Evolutionary conservation across 1,140 invertebrate species (phyloP).

Genomic region (Zaprionus capensis): DNA sequence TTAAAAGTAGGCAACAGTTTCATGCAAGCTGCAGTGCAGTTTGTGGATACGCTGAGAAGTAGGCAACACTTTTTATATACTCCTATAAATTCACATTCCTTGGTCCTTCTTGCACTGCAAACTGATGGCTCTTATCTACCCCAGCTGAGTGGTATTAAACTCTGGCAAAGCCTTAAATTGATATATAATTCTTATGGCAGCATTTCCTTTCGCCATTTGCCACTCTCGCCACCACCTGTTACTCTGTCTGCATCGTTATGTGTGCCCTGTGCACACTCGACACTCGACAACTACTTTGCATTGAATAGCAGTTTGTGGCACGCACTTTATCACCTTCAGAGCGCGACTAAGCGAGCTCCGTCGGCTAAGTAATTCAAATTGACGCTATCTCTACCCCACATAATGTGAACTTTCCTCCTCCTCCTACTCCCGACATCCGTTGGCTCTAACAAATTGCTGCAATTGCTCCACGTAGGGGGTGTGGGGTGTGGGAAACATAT

Average conservation of each 20-base stretch:
- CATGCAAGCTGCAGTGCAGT: neutral
- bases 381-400: constrained; percentile 43
- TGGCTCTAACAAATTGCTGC: constrained; percentile 41
- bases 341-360: constrained; percentile 10
- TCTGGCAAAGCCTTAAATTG: constrained; percentile 1
- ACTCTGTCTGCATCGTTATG: neutral
- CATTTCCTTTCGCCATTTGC: constrained; percentile 5
- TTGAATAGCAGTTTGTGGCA: constrained; percentile 49
- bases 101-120: neutral
- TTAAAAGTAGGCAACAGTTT: neutral
- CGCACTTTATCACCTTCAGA: constrained; percentile 48
- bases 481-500: constrained; percentile 10
- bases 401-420: constrained; percentile 41
- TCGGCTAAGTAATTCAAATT: constrained; percentile 52
- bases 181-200: constrained; percentile 26
- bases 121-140: neutral
- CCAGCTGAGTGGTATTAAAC: neutral
- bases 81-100: neutral
- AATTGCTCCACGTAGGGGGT: constrained; percentile 11
- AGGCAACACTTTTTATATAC: constrained; percentile 34
- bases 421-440: constrained; percentile 19
- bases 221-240: constrained; percentile 6
- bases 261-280: constrained; percentile 12
- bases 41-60: neutral
- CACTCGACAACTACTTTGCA: constrained; percentile 49